A percentile compares a stretch with the other conserved stretches of the same genome.
These are phyloP conservation scores for Epinephelus awoara DNA, from an alignment of 2,797 vertebrate genomes.

Conservation along the genomic window DNA sequence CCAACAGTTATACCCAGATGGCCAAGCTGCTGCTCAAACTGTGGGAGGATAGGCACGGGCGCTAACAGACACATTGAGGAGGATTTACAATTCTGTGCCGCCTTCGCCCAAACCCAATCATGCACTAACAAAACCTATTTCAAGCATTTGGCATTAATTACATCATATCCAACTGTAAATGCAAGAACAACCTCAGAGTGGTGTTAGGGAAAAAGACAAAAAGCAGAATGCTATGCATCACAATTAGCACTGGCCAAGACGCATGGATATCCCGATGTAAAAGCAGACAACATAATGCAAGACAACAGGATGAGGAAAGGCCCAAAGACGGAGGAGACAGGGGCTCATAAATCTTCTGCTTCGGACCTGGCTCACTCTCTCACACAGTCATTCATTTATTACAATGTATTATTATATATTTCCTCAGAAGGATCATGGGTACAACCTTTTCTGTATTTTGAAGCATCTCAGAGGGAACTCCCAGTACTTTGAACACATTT, in stretches of 20 bases:
- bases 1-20: conserved; percentile 62
- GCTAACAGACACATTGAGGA: background rate
- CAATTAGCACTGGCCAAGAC: background rate
- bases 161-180: background rate
- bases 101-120: background rate
- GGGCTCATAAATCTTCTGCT: conserved; percentile 1
- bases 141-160: conserved; percentile 1
- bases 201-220: conserved; percentile 7
- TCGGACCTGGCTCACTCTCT: background rate
- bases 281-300: background rate
- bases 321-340: background rate
- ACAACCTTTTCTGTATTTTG: background rate
- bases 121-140: background rate
- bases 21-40: conserved; percentile 50
- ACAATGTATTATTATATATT: background rate
- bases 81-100: conserved; percentile 3
- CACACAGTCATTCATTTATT: conserved; percentile 4
- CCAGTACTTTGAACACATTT: background rate
- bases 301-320: no score
- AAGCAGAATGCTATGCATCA: background rate
- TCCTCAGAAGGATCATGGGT: background rate
- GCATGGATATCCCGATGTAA: conserved; percentile 10
- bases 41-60: background rate
- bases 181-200: no score
- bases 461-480: background rate